phyloP scores from a whole-genome alignment of 2,797 vertebrate species.

The Zalophus californianus region DNA sequence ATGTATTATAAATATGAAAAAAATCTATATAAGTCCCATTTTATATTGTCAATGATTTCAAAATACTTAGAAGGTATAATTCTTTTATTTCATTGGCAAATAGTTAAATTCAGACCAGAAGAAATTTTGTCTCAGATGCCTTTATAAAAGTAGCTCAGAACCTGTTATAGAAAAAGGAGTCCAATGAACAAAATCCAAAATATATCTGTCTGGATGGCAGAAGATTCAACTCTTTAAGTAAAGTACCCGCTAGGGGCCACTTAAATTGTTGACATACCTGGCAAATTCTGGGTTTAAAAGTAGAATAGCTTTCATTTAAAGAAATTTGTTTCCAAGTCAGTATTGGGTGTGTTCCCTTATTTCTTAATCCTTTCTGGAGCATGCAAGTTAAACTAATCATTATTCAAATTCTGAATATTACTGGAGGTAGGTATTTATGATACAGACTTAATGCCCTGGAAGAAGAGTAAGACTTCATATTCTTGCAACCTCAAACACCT shows the following conservation, averaged over 20 bases:
- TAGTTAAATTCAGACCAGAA: background rate
- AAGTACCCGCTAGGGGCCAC: background rate
- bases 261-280: background rate
- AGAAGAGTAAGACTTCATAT: background rate
- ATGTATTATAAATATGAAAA: background rate
- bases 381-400: background rate
- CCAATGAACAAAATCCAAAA: background rate
- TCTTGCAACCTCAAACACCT: background rate
- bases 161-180: background rate
- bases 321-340: background rate
- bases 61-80: background rate
- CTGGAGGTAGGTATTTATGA: background rate
- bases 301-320: conserved; percentile 9
- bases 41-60: background rate
- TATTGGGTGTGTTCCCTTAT: background rate
- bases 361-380: background rate
- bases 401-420: background rate
- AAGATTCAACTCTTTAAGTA: background rate
- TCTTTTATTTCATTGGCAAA: background rate
- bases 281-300: background rate
- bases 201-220: background rate
- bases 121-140: background rate
- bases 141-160: background rate
- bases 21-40: background rate
- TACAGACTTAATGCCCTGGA: background rate